Base-by-base conservation (phyloP, 2,888 invertebrate species). In the Nebria brevicollis region DNA sequence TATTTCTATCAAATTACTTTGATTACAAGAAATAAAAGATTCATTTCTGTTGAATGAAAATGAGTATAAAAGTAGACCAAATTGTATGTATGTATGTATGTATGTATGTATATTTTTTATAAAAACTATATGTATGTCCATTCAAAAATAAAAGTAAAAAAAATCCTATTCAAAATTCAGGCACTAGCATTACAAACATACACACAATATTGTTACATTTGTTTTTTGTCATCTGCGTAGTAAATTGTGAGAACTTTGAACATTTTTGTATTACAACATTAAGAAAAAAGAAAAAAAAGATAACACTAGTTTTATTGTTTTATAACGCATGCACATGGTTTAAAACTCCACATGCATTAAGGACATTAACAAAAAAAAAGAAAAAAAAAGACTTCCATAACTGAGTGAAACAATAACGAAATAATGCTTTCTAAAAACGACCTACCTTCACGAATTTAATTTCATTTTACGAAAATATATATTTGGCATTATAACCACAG, bases 191-290 rank as follows among this genome's bases (percentile, higher is more conserved):
- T 77, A 77, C 72, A 77, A 77, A 34, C 34, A 2, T 72, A 77
- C 77, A 77, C 72, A 77, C 72, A 13, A 77, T 77, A 77, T 77
- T 77, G 72, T 72, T 77, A 8, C 65, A 77, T 77, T 77, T 20
- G 20, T 20, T 20, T 20, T 77, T 72, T 77, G 72, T 26, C 65
- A 8, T 8, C 54, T 54, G 54, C n/a, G 64, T 26, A 20, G 77
- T 72, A 77, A 77, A 77, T 77, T 77, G 77, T 77, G 77, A 77
- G 77, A 77, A 77, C 76, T 66, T 76, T 20, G 76, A 42, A 76
- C 41, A 76, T 76, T 77, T 77, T 77, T 15, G 64, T 72, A 72
- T 77, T 77, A 77, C 77, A 77, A 77, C 77, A 77, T 77, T 77
- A 77, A 42, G 77, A 72, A 77, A 72, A 77, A 77, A 65, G 13